Percentiles rank a stretch among this genome's conserved stretches.
phyloP scores from a whole-genome alignment of 2,888 invertebrate genomes.

The Enchytraeus crypticus region DNA sequence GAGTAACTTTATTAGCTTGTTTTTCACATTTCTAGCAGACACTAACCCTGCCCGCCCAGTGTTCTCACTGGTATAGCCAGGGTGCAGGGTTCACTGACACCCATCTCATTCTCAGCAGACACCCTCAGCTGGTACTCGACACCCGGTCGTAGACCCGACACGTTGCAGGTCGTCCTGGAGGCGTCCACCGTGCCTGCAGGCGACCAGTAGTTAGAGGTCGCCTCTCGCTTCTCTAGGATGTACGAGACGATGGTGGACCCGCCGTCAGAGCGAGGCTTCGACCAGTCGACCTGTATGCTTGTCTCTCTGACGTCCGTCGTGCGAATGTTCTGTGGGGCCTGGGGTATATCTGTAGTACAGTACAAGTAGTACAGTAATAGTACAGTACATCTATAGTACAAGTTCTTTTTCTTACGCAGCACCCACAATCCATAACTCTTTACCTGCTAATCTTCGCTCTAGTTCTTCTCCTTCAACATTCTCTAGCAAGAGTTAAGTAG shows the following conservation, averaged over 20 bases:
- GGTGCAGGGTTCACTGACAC: constrained; percentile 70
- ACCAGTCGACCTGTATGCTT: constrained; percentile 56
- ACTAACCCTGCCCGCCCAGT: constrained; percentile 47
- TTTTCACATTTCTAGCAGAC: no score
- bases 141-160: constrained; percentile 62
- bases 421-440: no score
- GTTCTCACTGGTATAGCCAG: constrained; percentile 65
- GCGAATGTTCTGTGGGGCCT: constrained; percentile 34
- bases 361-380: no score
- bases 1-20: no score
- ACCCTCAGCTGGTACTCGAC: constrained; percentile 76
- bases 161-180: constrained; percentile 29
- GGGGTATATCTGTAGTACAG: constrained; percentile 37
- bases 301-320: constrained; percentile 47
- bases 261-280: constrained; percentile 69
- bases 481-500: no score
- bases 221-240: constrained; percentile 29
- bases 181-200: constrained; percentile 27
- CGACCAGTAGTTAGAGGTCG: constrained; percentile 18
- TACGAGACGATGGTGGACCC: constrained; percentile 59
- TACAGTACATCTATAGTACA: no score
- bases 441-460: no score
- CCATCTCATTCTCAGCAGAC: constrained; percentile 74
- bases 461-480: no score
- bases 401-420: no score